These are phyloP conservation scores for Pungitius pungitius DNA, from an alignment of 2,113 vertebrate species.

Conservation along the genomic window DNA sequence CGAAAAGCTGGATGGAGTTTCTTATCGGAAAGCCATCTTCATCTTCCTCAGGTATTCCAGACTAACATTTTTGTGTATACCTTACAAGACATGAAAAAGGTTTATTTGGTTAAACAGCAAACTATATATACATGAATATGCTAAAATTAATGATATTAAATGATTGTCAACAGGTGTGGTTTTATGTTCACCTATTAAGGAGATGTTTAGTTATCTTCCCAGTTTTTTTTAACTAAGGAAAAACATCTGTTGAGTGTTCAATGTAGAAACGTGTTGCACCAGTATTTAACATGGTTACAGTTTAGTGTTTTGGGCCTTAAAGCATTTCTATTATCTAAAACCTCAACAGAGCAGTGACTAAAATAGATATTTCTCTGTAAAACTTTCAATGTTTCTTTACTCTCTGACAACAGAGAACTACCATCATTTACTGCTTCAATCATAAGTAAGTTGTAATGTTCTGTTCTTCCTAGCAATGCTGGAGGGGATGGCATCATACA, in stretches of 20 bases:
- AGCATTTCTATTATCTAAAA: not conserved
- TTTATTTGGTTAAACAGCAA: not conserved
- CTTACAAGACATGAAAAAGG: not conserved
- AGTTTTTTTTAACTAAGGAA: not conserved
- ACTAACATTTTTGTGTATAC: not conserved
- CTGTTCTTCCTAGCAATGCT: conserved; percentile 83
- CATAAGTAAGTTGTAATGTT: not conserved
- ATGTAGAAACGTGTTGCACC: not conserved
- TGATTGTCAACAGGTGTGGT: not conserved
- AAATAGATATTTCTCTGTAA: not conserved
- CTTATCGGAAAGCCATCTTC: conserved; percentile 91
- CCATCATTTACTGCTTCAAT: not conserved
- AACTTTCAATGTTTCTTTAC: not conserved
- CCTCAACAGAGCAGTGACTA: not conserved
- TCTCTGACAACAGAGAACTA: not conserved
- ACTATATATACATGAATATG: not conserved
- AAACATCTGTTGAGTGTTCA: not conserved
- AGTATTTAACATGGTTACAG: not conserved
- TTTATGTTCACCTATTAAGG: not conserved
- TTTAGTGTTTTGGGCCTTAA: too few relatives aligned
- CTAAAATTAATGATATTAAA: not conserved
- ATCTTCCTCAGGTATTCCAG: conserved; percentile 89
- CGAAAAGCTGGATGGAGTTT: conserved; percentile 86
- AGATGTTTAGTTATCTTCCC: not conserved
- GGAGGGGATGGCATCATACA: conserved; percentile 89